A percentile compares a stretch with the other conserved stretches of the same genome.
These are phyloP conservation scores for Ara ararauna DNA, from an alignment of 2,797 vertebrate species.

Conservation along the genomic window DNA sequence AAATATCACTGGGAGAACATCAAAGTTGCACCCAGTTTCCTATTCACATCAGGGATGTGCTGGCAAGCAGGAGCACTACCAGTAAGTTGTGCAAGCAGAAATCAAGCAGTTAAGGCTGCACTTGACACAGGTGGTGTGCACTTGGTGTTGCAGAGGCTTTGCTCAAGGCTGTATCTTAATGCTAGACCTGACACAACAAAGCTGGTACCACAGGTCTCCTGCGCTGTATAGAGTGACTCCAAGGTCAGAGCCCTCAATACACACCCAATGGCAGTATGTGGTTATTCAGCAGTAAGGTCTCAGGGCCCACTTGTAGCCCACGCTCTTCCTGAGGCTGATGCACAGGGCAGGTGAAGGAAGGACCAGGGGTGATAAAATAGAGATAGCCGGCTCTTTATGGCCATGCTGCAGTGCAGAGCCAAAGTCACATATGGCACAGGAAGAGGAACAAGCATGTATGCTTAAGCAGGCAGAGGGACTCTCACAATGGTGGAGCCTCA, in stretches of 20 bases:
- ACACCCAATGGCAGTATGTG: neutral
- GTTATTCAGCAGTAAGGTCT: neutral
- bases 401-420: neutral
- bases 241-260: neutral
- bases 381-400: neutral
- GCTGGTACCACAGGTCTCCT: neutral
- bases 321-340: neutral
- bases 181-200: neutral
- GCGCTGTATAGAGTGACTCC: neutral
- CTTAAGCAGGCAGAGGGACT: neutral
- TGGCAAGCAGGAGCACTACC: neutral
- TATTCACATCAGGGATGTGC: neutral
- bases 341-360: neutral
- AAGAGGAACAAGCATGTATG: neutral
- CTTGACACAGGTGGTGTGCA: too few species aligned
- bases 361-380: neutral
- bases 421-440: neutral
- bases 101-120: neutral
- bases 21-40: neutral
- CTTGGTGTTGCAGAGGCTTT: neutral
- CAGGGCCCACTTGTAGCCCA: neutral
- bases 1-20: neutral
- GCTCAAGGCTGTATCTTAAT: neutral
- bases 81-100: neutral
- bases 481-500: neutral